Percentiles rank a stretch among this genome's conserved stretches.
phyloP scores from a whole-genome alignment of 2,113 vertebrate genomes.

The Redunca redunca region DNA sequence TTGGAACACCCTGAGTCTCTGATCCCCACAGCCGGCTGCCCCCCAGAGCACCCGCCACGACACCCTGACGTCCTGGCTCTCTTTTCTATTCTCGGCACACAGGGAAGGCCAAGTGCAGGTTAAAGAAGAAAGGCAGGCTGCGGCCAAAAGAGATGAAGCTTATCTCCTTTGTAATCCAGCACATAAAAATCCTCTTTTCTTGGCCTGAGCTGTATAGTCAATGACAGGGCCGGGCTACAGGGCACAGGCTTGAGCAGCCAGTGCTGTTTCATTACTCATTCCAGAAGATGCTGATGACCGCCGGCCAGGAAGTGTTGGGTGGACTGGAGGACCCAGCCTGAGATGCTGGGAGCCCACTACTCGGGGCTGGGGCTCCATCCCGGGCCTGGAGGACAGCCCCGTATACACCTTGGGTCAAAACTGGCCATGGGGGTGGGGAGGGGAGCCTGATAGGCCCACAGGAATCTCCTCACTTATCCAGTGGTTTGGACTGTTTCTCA shows the following conservation, averaged over 20 bases:
- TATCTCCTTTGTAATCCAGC: constrained; percentile 71
- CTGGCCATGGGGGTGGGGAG: neutral
- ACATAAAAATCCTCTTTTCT: constrained; percentile 72
- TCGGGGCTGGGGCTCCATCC: neutral
- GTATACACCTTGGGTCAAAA: neutral
- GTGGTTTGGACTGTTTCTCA: neutral
- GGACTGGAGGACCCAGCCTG: fast-evolving
- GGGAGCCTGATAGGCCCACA: neutral
- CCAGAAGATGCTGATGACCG: neutral
- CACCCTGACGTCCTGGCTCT: neutral
- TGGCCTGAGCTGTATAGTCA: constrained; percentile 36
- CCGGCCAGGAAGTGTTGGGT: neutral
- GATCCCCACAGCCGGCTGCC: neutral
- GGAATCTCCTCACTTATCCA: neutral
- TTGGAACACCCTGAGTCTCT: neutral
- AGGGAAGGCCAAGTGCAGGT: constrained; percentile 59
- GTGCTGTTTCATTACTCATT: neutral
- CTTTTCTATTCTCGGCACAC: neutral
- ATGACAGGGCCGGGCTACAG: neutral
- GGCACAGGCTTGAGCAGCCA: neutral
- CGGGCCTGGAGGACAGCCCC: neutral
- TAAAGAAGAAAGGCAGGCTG: constrained; percentile 56
- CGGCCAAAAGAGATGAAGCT: constrained; percentile 54
- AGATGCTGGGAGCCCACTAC: fast-evolving
- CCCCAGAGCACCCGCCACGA: fast-evolving